Evolutionary conservation across 2,113 vertebrate genomes (phyloP), one percentile per base, ranked within the genome.

Genomic region (Collichthys lucidus): DNA sequence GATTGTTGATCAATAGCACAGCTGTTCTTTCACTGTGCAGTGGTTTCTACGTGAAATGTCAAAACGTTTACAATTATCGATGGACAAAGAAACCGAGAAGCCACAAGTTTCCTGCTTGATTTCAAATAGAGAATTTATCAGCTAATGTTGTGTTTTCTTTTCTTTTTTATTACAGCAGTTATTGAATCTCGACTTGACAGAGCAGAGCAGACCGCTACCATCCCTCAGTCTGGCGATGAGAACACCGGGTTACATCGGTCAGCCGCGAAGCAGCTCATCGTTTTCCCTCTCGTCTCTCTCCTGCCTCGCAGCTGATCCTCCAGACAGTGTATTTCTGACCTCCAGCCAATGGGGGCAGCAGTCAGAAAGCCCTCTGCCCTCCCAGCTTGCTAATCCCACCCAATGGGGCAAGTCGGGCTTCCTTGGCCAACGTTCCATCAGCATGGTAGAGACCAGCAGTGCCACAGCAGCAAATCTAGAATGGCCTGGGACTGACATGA

Each of bases 371-470:
- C 61, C 63, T 4, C 46, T 67, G n/a, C 49, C 87, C 31, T 46
- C 82, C 65, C 78, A 90, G 74, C 70, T 61, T 6, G 55, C 77
- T 24, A 29, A 69, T 55, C 49, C 82, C 66, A 10, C 46, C 60
- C 57, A 90, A 31, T 87, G 93, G 91, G 92, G 84, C 42, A 94
- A 93, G 77, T 81, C 81, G 0, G 86, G 77, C 26, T 94, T 94
- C 60, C 90, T 93, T 77, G 85, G 87, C 0, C 94, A 94, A 62
- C 94, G 94, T 35, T 94, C 95, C 0, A 29, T 95, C 77, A 95
- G 95, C 89, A 93, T 95, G 95, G 91, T 95, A 31, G 95, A 95
- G 85, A 92, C 89, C 1, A 46, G 86, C 77, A 88, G 85, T 67
- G 19, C 46, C 42, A 26, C 82, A 4, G 69, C 77, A 49, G 65